Base-by-base conservation (phyloP, 1,140 invertebrate species). In the Eubasilissa regina region DNA sequence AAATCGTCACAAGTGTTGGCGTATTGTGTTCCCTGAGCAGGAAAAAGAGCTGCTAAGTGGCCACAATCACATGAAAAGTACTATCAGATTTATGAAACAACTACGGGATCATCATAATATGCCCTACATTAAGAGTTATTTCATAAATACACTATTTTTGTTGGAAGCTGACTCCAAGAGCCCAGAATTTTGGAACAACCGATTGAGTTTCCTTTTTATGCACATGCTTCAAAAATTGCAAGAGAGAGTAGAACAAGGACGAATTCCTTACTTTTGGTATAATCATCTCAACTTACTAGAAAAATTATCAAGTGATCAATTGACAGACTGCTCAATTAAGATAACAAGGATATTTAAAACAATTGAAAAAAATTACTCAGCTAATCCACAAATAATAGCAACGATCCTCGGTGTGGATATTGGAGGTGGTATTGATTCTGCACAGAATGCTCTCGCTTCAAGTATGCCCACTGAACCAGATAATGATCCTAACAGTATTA, bases 191-290 rank as follows among this genome's bases (percentile, higher is more conserved):
- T 70, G 66, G 66, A 70, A 21, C 3, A 70, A 70, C 12, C 17
- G 45, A 12, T 19, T 12, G 1, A 48, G 66, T 53, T 70, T 70
- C 45, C 47, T 70, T 7, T 48, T 70, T 19, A 48, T 70, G 66
- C 45, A 70, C 10, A 70, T 70, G 66, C 44, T 70, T 12, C 15
- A 48, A 0, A 17, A 70, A 51, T 12, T 70, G 15, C 43, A 25
- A 19, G 19, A 13, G 17, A 48, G 48, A 15, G 9, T 70, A 1
- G 17, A 21, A 19, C 12, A 12, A 9, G 45, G 11, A 12, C 19
- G 48, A 21, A 70, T 70, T 19, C 66, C 45, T 11, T 70, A 48
- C 45, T 70, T 70, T 25, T 70, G 66, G 66, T 15, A 70, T 45
- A 48, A 51, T 17, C 47, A n/a, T 9, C n/a, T 47, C 10, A 70